Base-by-base conservation (phyloP, 1,140 invertebrate species). In the Agraylea sexmaculata region DNA sequence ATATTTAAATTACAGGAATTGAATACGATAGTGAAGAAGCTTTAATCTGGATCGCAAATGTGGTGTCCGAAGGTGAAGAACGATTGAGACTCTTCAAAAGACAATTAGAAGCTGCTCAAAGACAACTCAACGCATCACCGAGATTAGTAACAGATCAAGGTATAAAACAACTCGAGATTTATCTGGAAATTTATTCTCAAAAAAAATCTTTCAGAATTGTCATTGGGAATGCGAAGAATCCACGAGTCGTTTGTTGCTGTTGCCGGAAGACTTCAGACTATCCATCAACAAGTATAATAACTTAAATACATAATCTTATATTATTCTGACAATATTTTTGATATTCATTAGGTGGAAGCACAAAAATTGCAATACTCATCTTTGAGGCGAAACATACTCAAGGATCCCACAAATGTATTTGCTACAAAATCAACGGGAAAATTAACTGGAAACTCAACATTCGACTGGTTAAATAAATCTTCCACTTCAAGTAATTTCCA, bases 351-450 rank as follows among this genome's bases (percentile, higher is more conserved):
- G 45, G 66, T 74, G 0, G 75, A 83, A 50, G 71, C 74, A 4
- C 83, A 87, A 53, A 89, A 89, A 59, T 82, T 87, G 46, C 78
- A 85, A 33, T 90, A 85, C 56, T 59, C 87, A 0, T 84, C 83
- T 52, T 73, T 87, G 28, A 60, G 84, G 13, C 83, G 80, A 53
- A 78, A 84, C 41, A 70, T 83, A 4, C 64, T 86, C 19, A 82
- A 84, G 45, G 87, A 90, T 53, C 69, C 70, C 20, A 77, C 76
- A 6, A 80, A 88, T 55, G 77, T 89, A 3, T 89, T 89, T 53
- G 77, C 84, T 31, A 69, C 68, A 23, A 52, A 52, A 3, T 40
- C 47, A 8, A 25, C 32, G 4, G 13, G 20, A 22, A 10, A 18
- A 11, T 15, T 15, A 8, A 29, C 13, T n/a, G 25, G 6, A 18